A percentile compares a stretch with the other conserved stretches of the same genome.
phyloP scores from a whole-genome alignment of 1,140 invertebrate species.

The Trichomalopsis sarcophagae region DNA sequence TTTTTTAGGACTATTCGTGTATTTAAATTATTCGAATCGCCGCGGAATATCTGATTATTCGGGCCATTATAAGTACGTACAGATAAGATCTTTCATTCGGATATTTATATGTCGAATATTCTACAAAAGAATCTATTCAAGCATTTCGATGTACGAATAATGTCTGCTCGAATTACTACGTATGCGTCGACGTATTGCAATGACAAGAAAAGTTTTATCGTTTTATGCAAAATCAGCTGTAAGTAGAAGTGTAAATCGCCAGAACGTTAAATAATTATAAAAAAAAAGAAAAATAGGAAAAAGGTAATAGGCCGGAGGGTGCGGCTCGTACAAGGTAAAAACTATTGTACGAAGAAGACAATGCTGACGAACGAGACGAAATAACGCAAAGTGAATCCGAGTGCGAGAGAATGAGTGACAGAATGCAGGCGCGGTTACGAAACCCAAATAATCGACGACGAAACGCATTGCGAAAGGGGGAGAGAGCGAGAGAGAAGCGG shows the following conservation, averaged over 20 bases:
- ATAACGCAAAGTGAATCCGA: background rate
- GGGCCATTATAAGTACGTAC: background rate
- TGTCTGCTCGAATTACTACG: background rate
- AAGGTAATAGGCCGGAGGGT: conserved; percentile 13
- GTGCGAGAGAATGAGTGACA: conserved; percentile 1
- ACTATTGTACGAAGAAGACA: background rate
- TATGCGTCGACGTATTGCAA: background rate
- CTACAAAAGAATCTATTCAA: background rate
- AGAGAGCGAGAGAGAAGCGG: conserved; percentile 42
- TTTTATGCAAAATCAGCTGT: too few relatives aligned
- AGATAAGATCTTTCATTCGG: background rate
- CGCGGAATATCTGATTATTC: too few relatives aligned
- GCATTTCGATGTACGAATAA: background rate
- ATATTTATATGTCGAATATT: too few relatives aligned
- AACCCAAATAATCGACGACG: background rate
- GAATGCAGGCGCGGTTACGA: background rate
- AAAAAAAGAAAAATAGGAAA: background rate
- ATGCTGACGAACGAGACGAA: background rate
- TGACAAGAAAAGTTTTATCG: too few relatives aligned
- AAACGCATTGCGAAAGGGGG: background rate
- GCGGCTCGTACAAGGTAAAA: background rate
- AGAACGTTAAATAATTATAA: background rate
- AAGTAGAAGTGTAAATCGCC: background rate
- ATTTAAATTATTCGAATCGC: too few relatives aligned
- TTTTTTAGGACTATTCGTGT: too few relatives aligned